Evolutionary conservation across 2,797 vertebrate species (phyloP), one percentile per base, ranked within the genome.

Genomic region (Darevskia nairensis): DNA sequence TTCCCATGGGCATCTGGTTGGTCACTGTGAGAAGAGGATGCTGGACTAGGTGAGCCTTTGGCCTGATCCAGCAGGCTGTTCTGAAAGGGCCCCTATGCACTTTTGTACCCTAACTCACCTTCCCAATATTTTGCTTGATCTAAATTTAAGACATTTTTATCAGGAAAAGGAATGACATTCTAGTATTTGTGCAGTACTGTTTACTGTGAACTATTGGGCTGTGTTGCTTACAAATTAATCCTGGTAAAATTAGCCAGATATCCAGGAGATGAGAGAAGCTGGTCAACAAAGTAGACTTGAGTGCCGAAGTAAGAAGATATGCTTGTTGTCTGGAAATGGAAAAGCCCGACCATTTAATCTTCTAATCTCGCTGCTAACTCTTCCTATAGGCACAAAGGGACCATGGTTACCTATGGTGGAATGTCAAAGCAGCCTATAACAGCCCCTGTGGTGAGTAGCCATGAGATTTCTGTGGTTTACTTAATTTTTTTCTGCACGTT

Each of bases 371-470:
- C 2, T 3, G 0, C 1, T 5, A 0, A 39, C 46, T 86, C 86
- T 10, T 86, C 39, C 85, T 94, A 9, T 89, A 99, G 99, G 93
- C 95, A 93, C 76, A 97, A 97, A 86, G 98, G 98, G 59, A 98
- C 98, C 83, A 97, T 99, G 98, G 98, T 99, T 95, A 99, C 99
- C 0, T 99, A 99, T 0, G 99, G 99, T 6, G 98, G 98, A 10
- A 99, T 99, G 99, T 97, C 98, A 92, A 99, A 98, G 93, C 98
- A 99, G 94, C 99, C 99, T 0, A 96, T 99, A 59, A 97, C 94
- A 59, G 96, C 98, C 72, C 98, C 99, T 80, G 98, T 98, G 98
- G 99, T 99, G 95, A 98, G 98, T 96, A 75, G 50, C 41, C 21
- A 23, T 41, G 6, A 80, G 41, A 39, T 3, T 85, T 68, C 76